Base-by-base conservation (phyloP, 2,888 invertebrate genomes). In the Cynaeus angustus region DNA sequence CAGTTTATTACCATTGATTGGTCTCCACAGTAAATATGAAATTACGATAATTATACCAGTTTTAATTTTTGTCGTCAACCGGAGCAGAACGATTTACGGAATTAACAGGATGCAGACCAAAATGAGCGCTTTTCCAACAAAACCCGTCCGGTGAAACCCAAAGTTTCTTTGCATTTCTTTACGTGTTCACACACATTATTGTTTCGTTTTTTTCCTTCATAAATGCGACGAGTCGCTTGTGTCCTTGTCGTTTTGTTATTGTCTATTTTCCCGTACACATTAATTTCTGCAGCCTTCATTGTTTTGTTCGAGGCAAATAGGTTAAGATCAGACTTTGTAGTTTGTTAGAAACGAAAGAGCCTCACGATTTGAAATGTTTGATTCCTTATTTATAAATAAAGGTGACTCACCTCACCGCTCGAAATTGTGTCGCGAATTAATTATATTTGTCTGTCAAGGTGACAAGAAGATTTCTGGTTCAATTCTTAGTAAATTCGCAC, bases 201-300 rank as follows among this genome's bases (percentile, higher is more conserved):
- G 7, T 30, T 30, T 45, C 4, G 12, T 45, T 26, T 30, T 5
- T 9, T 28, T 30, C 30, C 30, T 52, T 12, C 50, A 30, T 52
- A 52, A 52, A 30, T 28, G 50, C 4, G 16, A 12, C n/a, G 12
- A 45, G 14, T 13, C 16, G 52, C n/a, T 3, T 26, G 12, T 13
- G 45, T 28, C 45, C 59, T 45, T 59, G 59, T 59, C n/a, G 12
- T 26, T 46, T 45, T 59, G 59, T 59, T 14, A 28, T 26, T 46
- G 45, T 59, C 45, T 45, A 30, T 45, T 59, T 46, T 21, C 45
- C 45, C 30, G 10, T 58, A 26, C 58, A 43, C 43, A 28, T 45
- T 46, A 30, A 48, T 56, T 56, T 37, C 30, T n/a, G 16, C 56
- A 58, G 21, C 43, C 58, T 58, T 58, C 59, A 48, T 61, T 48